Base-by-base conservation (phyloP, 2,888 invertebrate genomes). In the Boloria euphrosyne region DNA sequence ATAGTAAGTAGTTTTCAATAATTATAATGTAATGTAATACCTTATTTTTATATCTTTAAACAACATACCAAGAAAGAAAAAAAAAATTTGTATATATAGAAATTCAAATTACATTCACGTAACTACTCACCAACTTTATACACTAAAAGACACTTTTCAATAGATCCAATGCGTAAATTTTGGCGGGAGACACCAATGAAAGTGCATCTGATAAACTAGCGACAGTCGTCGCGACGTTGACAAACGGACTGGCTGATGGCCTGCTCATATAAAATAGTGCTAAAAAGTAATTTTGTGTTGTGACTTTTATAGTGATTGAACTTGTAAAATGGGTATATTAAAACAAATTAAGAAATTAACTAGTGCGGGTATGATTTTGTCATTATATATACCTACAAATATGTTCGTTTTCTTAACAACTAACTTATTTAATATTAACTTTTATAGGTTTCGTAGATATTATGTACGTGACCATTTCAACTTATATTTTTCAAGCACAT, bases 1-100 rank as follows among this genome's bases (percentile, higher is more conserved):
- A 95, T 89, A 96, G 96, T 96, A 93, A 95, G 96, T 96, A 62
- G 7, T 57, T 31, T 5, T 22, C 22, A 22, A 22, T 22, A 2
- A 22, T 22, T 22, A 22, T n/a, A n/a, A n/a, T n/a, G n/a, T 27
- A 27, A 27, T 31, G 31, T 38, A 38, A 1, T 10, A 38, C 31
- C 10, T 7, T 38, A 38, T 10, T 38, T 38, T 38, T 10, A 2
- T 38, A 38, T 38, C 31, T 38, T 38, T 38, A 38, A 10, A 0
- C 10, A 0, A 5, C 16, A 4, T 0, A 13, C 10, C 18, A 46
- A 57, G 18, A 10, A 4, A 22, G 13, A 18, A 44, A 55, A 55
- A 14, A 55, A 0, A 18, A 50, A 13, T 13, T 13, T 10, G 2
- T 7, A 6, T 0, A 3, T 18, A 3, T 16, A 10, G 16, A n/a